A percentile compares a stretch with the other conserved stretches of the same genome.
These are phyloP conservation scores for Hoplias malabaricus DNA, from an alignment of 2,113 vertebrate species.

Conservation along the genomic window DNA sequence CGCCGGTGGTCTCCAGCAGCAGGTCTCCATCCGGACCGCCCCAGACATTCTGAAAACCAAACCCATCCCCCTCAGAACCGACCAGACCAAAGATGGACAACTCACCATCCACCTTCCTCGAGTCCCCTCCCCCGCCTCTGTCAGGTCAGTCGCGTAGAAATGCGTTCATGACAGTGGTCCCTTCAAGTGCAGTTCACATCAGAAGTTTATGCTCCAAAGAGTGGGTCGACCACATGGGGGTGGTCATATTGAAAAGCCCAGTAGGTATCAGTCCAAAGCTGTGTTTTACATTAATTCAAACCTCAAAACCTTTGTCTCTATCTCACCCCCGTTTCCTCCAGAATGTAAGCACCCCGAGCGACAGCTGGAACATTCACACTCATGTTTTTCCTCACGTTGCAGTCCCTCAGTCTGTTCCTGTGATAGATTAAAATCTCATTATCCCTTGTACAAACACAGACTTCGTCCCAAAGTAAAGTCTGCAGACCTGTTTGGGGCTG, in stretches of 20 bases:
- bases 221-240: too few relatives aligned
- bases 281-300: too few relatives aligned
- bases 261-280: too few relatives aligned
- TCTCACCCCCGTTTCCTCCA: too few relatives aligned
- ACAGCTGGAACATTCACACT: too few relatives aligned
- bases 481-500: neutral
- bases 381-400: neutral
- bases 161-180: too few relatives aligned
- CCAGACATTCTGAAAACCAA: conserved; percentile 85
- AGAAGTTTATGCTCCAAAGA: too few relatives aligned
- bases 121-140: conserved; percentile 69
- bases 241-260: too few relatives aligned
- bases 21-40: conserved; percentile 90
- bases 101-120: conserved; percentile 81
- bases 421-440: neutral
- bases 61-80: conserved; percentile 73
- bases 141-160: conserved; percentile 77
- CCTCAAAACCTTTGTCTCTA: too few relatives aligned
- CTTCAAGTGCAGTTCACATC: too few relatives aligned
- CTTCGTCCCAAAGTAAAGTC: conserved; percentile 18
- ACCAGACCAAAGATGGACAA: conserved; percentile 77
- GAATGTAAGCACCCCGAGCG: neutral
- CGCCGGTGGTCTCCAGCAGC: conserved; percentile 89
- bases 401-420: neutral
- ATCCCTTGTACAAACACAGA: conserved; percentile 1